Conservation (phyloP, 2,797 vertebrate genomes). For the Melanotaenia parkinsoni region DNA sequence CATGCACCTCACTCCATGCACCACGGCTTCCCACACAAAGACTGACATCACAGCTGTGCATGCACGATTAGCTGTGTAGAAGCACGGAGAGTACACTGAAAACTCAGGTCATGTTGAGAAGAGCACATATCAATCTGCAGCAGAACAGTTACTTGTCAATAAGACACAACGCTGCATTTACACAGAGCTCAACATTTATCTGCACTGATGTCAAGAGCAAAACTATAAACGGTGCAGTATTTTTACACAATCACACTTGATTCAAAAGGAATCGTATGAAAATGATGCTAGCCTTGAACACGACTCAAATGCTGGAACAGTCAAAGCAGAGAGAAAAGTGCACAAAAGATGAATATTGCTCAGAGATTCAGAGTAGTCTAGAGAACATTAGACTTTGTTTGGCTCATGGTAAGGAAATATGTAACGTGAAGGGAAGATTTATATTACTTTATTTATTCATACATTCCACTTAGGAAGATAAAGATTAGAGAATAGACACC, state of each 20-base stretch:
- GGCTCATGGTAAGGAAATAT: conserved; percentile 38
- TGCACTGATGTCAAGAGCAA: conserved; percentile 10
- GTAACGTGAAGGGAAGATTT: neutral
- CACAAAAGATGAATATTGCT: conserved; percentile 21
- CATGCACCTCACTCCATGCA: conserved; percentile 83
- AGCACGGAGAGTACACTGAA: conserved; percentile 52
- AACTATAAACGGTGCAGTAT: neutral
- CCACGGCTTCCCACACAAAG: conserved; percentile 74
- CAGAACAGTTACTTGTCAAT: conserved; percentile 9
- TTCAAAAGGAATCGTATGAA: conserved; percentile 7
- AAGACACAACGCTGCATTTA: conserved; percentile 25
- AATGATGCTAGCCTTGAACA: conserved; percentile 27
- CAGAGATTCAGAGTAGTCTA: conserved; percentile 22
- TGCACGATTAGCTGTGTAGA: conserved; percentile 66
- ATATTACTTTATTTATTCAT: neutral
- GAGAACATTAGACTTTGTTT: conserved; percentile 30
- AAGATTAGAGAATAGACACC: neutral
- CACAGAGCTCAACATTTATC: conserved; percentile 21
- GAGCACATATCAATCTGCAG: conserved; percentile 28
- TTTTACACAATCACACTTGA: conserved; percentile 8
- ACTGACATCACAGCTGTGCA: conserved; percentile 76
- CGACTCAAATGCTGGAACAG: conserved; percentile 27
- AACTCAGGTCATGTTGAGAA: conserved; percentile 45
- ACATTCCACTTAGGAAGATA: neutral
- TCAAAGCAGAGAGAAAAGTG: conserved; percentile 9